phyloP scores from a whole-genome alignment of 2,888 invertebrate genomes.

The Parnassius glacialis region DNA sequence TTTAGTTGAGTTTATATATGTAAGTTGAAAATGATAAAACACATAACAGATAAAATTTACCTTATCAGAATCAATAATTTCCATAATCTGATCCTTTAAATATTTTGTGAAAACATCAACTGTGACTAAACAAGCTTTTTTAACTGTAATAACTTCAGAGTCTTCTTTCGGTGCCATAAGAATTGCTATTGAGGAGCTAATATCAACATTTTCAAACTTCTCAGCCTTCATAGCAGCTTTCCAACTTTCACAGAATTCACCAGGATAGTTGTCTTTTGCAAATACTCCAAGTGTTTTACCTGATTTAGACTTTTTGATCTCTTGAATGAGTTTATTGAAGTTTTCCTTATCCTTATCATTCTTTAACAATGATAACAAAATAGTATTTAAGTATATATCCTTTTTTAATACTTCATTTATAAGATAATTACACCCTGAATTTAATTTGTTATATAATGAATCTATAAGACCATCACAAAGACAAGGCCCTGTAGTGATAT shows the following conservation, averaged over 20 bases:
- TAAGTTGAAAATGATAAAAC: too few species aligned
- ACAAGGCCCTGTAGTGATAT: too few species aligned
- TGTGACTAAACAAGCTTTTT: constrained; percentile 95
- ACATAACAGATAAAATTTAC: constrained; percentile 56
- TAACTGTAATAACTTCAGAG: constrained; percentile 91
- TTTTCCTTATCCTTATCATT: constrained; percentile 96
- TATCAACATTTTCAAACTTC: constrained; percentile 92
- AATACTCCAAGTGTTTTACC: constrained; percentile 95
- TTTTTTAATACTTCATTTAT: too few species aligned
- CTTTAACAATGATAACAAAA: constrained; percentile 56
- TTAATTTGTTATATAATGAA: too few species aligned
- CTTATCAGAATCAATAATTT: constrained; percentile 98
- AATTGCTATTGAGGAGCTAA: constrained; percentile 91
- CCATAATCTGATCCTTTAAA: constrained; percentile 98
- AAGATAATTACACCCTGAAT: too few species aligned
- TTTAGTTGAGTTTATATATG: too few species aligned
- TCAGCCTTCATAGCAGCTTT: constrained; percentile 87
- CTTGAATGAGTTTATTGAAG: constrained; percentile 87
- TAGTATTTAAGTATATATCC: background rate
- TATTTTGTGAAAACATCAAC: constrained; percentile 98
- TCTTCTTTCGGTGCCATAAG: constrained; percentile 98
- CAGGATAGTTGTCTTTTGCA: constrained; percentile 95
- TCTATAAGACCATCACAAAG: too few species aligned
- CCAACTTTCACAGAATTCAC: constrained; percentile 97
- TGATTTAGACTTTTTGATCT: constrained; percentile 92